Base-by-base conservation (phyloP, 1,140 invertebrate genomes). In the Triops longicaudatus region DNA sequence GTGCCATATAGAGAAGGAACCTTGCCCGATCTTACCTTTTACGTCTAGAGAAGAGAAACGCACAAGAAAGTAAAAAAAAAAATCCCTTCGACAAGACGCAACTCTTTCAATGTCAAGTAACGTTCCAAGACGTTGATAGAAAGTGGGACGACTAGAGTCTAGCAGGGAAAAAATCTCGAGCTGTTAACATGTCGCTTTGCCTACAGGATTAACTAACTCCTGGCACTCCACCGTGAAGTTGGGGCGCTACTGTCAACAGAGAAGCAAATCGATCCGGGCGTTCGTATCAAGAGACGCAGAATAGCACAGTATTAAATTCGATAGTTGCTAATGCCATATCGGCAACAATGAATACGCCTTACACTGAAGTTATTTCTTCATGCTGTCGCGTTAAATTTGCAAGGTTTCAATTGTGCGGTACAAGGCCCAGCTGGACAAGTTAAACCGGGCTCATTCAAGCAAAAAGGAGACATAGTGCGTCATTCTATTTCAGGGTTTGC, bases 261-360 rank as follows among this genome's bases (percentile, higher is more conserved):
- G 50, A 22, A 63, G 50, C 50, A 63, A 63, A 63, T 63, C 50
- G 50, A 63, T 63, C 50, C n/a, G n/a, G 50, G 50, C 50, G 11
- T 63, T 63, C 50, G 50, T 63, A 63, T 63, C 50, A 63, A 63
- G 50, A 63, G 50, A 63, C n/a, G n/a, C 50, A 22, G 50, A 63
- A 63, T n/a, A 14, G 50, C 50, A 63, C 0, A 17, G 31, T 37
- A 63, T 22, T 63, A 63, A 10, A n/a, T 6, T 22, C 50, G 17
- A 63, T 63, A 14, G 22, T 17, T 63, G 31, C 31, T 37, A 37
- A 7, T 37, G 31, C 2, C 31, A 4, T 37, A 4, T 37, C 2
- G 31, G 31, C 31, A 37, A 37, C 31, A 37, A 37, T 37, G 31
- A 37, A 37, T 37, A 4, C 7, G 31, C 7, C 7, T 37, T 37